A percentile compares a stretch with the other conserved stretches of the same genome.
Conservation (phyloP, 2,797 vertebrate genomes). For the Falco peregrinus region DNA sequence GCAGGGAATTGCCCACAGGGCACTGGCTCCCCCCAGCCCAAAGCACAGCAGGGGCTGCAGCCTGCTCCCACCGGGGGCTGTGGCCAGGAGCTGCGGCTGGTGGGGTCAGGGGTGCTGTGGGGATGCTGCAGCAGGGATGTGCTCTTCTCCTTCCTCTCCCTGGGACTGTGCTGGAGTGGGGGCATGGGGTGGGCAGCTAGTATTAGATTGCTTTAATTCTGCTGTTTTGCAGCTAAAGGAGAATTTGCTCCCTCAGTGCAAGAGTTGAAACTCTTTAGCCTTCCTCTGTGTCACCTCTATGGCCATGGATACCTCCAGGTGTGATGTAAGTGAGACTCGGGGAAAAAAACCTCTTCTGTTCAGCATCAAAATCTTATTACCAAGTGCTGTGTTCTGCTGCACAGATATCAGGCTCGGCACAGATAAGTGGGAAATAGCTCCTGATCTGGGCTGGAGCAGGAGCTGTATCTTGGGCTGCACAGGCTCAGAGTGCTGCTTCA, state of each 20-base stretch:
- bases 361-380: conserved; percentile 22
- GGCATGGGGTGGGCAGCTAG: neutral
- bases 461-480: neutral
- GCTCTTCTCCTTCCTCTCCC: neutral
- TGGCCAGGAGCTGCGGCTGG: neutral
- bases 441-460: neutral
- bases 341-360: neutral
- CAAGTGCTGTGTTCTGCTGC: neutral
- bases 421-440: conserved; percentile 30
- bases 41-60: neutral
- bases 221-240: conserved; percentile 2
- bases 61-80: fast-evolving
- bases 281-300: conserved; percentile 39
- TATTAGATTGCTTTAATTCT: neutral
- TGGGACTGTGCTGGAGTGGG: neutral
- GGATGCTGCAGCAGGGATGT: neutral
- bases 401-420: neutral
- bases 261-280: conserved; percentile 33
- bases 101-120: fast-evolving
- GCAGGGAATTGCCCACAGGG: neutral
- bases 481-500: neutral
- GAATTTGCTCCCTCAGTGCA: neutral
- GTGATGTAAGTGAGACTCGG: neutral
- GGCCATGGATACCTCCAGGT: neutral
- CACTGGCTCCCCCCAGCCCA: neutral